Percentiles rank a stretch among this genome's conserved stretches.
These are phyloP conservation scores for Mythimna albipuncta DNA, from an alignment of 2,888 invertebrate species.

Conservation along the genomic window DNA sequence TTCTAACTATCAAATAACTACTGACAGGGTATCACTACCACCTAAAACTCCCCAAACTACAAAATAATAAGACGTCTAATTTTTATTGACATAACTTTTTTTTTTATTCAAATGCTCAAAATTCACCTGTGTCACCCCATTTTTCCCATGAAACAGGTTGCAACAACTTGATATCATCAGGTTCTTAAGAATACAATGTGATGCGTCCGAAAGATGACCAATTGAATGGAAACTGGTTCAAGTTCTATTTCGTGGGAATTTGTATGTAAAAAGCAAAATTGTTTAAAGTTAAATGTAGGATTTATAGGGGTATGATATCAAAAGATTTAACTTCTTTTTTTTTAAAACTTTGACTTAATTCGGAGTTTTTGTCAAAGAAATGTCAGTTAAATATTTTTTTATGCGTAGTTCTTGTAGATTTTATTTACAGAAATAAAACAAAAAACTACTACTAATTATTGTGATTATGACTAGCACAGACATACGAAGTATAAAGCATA, in stretches of 20 bases:
- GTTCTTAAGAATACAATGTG: slow-evolving; percentile 58
- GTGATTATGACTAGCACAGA: too few relatives aligned
- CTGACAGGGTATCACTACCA: slow-evolving; percentile 14
- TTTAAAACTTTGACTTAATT: too few relatives aligned
- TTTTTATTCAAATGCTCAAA: slow-evolving; percentile 20
- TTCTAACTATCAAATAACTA: slow-evolving; percentile 29
- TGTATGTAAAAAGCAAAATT: slow-evolving; percentile 45
- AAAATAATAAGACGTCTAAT: slow-evolving; percentile 12
- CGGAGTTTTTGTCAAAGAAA: too few relatives aligned
- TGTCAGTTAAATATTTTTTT: neutral
- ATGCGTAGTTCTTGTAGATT: neutral
- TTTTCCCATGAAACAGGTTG: slow-evolving; percentile 50
- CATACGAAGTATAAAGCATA: too few relatives aligned
- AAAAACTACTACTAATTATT: too few relatives aligned
- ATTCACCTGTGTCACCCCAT: slow-evolving; percentile 64
- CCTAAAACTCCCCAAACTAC: slow-evolving; percentile 12
- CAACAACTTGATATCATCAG: slow-evolving; percentile 53
- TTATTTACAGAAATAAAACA: too few relatives aligned
- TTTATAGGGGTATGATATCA: slow-evolving; percentile 12
- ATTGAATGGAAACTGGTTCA: slow-evolving; percentile 60
- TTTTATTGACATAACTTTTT: slow-evolving; percentile 20
- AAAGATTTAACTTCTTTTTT: neutral
- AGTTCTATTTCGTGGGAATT: slow-evolving; percentile 63
- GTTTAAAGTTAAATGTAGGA: slow-evolving; percentile 36
- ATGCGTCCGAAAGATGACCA: slow-evolving; percentile 51